Percentiles rank a stretch among this genome's conserved stretches.
Evolutionary conservation across 2,113 vertebrate genomes (phyloP).

Genomic region (Pedetes capensis): DNA sequence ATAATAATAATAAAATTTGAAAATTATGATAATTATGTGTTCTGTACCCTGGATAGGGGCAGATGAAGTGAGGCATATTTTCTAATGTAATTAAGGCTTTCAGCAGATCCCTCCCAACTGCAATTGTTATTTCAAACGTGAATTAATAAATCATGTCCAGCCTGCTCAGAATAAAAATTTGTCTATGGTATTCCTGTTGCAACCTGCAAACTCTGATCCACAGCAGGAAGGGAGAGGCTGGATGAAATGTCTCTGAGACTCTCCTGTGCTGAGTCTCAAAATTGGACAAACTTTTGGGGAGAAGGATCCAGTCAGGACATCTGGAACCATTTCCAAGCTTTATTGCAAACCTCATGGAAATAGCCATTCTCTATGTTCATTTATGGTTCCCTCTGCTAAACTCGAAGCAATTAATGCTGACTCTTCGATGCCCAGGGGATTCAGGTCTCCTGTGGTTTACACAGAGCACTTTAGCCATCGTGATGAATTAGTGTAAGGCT

Average conservation of each 20-base stretch:
- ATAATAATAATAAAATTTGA: slow-evolving; percentile 80
- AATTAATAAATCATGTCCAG: slow-evolving; percentile 95
- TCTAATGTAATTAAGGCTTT: slow-evolving; percentile 92
- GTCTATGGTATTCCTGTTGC: slow-evolving; percentile 84
- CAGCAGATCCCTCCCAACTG: slow-evolving; percentile 89
- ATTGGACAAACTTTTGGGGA: slow-evolving; percentile 73
- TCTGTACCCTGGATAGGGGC: slow-evolving; percentile 81
- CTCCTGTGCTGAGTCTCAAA: slow-evolving; percentile 56
- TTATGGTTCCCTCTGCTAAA: slow-evolving; percentile 85
- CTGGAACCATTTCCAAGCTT: slow-evolving; percentile 80
- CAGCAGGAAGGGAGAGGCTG: slow-evolving; percentile 62
- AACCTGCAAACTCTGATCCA: slow-evolving; percentile 79
- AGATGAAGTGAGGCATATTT: slow-evolving; percentile 87
- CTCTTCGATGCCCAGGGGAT: slow-evolving; percentile 84
- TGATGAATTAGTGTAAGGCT: slow-evolving; percentile 93
- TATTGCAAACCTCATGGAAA: slow-evolving; percentile 84
- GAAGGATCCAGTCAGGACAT: slow-evolving; percentile 74
- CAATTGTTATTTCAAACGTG: slow-evolving; percentile 96
- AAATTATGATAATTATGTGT: slow-evolving; percentile 85
- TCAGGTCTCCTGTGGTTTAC: slow-evolving; percentile 86
- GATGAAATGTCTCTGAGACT: slow-evolving; percentile 40
- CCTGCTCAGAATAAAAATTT: slow-evolving; percentile 95
- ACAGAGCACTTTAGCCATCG: slow-evolving; percentile 94
- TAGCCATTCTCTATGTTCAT: slow-evolving; percentile 79
- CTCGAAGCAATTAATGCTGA: slow-evolving; percentile 89